Percentiles rank a stretch among this genome's conserved stretches.
Evolutionary conservation across 1,140 invertebrate species (phyloP).

Genomic region (Lasioglossum baleicum): DNA sequence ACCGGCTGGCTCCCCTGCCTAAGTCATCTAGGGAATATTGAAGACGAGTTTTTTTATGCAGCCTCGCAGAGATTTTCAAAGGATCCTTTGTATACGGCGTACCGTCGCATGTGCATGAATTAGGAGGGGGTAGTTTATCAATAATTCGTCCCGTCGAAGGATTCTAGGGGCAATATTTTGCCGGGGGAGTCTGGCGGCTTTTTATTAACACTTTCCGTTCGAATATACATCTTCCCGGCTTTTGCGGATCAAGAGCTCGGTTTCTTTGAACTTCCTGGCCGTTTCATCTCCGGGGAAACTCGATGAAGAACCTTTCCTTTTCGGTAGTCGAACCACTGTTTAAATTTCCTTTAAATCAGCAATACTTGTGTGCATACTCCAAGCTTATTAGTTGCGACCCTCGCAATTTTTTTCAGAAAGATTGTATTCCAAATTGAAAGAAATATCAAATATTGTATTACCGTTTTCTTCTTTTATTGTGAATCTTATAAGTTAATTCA

Average conservation of each 20-base stretch:
- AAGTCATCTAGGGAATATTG: not conserved
- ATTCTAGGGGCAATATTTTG: not conserved
- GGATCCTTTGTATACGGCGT: conserved; percentile 17
- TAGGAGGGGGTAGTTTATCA: conserved; percentile 13
- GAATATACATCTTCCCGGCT: not conserved
- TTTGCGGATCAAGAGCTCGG: not conserved
- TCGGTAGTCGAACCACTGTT: too few relatives aligned
- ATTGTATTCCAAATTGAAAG: too few relatives aligned
- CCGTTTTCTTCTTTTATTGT: too few relatives aligned
- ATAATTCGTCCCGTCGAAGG: conserved; percentile 1
- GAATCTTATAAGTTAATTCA: too few relatives aligned
- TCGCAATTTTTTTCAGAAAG: too few relatives aligned
- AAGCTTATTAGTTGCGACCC: too few relatives aligned
- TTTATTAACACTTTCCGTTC: conserved; percentile 12
- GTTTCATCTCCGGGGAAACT: not conserved
- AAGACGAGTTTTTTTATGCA: conserved; percentile 4
- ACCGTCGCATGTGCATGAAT: conserved; percentile 8
- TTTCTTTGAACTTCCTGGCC: not conserved
- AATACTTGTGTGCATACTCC: too few relatives aligned
- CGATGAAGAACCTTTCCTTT: not conserved
- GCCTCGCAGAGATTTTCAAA: conserved; percentile 24
- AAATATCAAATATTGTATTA: too few relatives aligned
- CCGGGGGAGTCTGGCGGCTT: not conserved
- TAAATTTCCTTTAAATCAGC: too few relatives aligned
- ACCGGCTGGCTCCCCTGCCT: conserved; percentile 38